These are phyloP conservation scores for Loripinus fragilis DNA, from an alignment of 2,888 invertebrate genomes.

Conservation along the genomic window DNA sequence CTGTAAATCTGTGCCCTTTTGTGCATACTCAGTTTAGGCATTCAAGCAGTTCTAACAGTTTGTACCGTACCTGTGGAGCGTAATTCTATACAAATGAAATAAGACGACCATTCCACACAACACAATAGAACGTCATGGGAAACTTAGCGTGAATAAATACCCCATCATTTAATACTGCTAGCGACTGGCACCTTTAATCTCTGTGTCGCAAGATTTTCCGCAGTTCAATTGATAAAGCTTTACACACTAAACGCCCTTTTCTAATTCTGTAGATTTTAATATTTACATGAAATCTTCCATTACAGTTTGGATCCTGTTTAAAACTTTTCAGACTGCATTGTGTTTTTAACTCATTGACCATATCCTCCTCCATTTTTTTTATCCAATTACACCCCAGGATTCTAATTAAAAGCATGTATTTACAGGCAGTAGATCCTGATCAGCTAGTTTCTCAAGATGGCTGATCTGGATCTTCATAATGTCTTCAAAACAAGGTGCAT, in stretches of 20 bases:
- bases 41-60: conserved; percentile 14
- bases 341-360: no score
- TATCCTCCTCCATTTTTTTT: no score
- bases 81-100: conserved; percentile 21
- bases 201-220: not conserved
- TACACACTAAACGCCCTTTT: not conserved
- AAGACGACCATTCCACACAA: conserved; percentile 12
- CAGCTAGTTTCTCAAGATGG: no score
- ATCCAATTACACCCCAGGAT: no score
- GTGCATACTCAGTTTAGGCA: conserved; percentile 15
- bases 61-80: conserved; percentile 10
- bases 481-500: no score
- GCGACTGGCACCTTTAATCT: conserved; percentile 15
- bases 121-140: conserved; percentile 17
- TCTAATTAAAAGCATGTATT: no score
- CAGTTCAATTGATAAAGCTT: not conserved
- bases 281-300: no score
- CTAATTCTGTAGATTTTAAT: not conserved
- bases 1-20: no score
- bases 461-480: no score
- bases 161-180: conserved; percentile 2
- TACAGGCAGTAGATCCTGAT: no score
- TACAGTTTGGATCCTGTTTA: no score
- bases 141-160: not conserved
- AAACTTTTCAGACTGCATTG: no score